phyloP scores from a whole-genome alignment of 2,888 invertebrate genomes.

The Ischnura elegans region DNA sequence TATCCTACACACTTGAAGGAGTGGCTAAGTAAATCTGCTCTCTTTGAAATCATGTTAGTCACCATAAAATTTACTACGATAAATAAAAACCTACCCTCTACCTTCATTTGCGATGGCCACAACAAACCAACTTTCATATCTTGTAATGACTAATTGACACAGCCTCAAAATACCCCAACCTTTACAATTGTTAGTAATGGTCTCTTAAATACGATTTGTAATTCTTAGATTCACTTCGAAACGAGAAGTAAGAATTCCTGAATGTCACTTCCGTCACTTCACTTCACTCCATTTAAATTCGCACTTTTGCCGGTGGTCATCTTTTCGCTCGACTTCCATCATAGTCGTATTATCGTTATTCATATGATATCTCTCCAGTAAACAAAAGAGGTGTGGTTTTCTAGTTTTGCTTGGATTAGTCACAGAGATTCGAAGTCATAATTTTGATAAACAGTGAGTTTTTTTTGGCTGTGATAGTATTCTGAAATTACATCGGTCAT shows the following conservation, averaged over 20 bases:
- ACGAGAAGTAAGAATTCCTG: neutral
- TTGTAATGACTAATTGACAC: neutral
- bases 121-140: neutral
- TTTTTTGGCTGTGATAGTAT: neutral
- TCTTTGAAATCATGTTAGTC: too few relatives aligned
- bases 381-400: conserved; percentile 65
- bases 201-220: neutral
- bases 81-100: too few relatives aligned
- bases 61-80: too few relatives aligned
- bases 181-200: neutral
- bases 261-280: neutral
- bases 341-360: neutral
- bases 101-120: too few relatives aligned
- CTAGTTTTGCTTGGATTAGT: neutral
- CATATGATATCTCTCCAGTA: neutral
- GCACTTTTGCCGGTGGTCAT: neutral
- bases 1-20: neutral
- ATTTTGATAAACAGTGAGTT: neutral
- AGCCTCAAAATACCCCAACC: neutral
- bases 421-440: neutral
- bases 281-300: neutral
- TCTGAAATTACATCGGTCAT: neutral
- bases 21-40: neutral
- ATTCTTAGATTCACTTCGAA: neutral
- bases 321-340: neutral